Evolutionary conservation across 2,113 vertebrate genomes (phyloP).

Genomic region (Chaetops frenatus): DNA sequence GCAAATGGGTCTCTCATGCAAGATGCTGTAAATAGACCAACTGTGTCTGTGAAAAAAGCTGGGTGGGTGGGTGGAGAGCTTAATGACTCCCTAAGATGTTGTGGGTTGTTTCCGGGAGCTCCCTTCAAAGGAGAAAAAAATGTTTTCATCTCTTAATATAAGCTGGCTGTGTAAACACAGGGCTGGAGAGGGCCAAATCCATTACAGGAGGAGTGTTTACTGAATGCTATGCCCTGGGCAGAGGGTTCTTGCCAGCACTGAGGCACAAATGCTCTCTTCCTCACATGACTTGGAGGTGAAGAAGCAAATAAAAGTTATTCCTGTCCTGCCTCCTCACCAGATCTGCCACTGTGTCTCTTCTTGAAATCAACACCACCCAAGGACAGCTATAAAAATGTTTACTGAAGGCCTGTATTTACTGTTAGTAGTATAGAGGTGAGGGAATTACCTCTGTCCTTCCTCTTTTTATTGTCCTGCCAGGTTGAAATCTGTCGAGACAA

Average conservation of each 20-base stretch:
- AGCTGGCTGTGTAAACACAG: slow-evolving; percentile 1
- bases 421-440: background rate
- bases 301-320: slow-evolving; percentile 13
- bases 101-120: slow-evolving; percentile 14
- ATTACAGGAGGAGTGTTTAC: background rate
- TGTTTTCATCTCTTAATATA: slow-evolving; percentile 33
- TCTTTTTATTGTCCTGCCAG: background rate
- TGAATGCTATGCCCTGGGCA: background rate
- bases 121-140: slow-evolving; percentile 24
- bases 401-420: background rate
- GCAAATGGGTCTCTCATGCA: background rate
- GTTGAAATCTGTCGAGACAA: background rate
- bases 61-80: background rate
- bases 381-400: slow-evolving; percentile 4
- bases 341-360: background rate
- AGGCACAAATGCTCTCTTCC: background rate
- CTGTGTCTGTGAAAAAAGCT: background rate
- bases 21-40: background rate
- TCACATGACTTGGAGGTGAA: background rate
- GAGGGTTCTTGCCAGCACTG: background rate
- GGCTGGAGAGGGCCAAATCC: background rate
- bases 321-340: background rate
- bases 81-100: background rate
- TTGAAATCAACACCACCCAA: background rate
- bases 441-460: background rate